Base-by-base conservation (phyloP, 1,140 invertebrate genomes). In the Himalopsyche phryganea region DNA sequence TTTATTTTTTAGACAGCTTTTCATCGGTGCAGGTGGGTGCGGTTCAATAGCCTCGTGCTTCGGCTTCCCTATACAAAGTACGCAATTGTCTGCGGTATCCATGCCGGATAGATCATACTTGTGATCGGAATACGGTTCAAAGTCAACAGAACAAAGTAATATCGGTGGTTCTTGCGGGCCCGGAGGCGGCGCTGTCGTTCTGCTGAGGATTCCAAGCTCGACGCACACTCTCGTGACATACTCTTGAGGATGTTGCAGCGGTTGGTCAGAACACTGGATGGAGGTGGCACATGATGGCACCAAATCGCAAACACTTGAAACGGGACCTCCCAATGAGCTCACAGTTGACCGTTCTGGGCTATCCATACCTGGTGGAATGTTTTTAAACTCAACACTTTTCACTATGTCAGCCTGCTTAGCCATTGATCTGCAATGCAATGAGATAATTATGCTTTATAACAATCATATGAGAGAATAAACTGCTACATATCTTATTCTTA, bases 391-490 rank as follows among this genome's bases (percentile, higher is more conserved):
- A 0, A 76, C 74, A 59, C 76, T 73, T 20, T 74, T 71, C 20
- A 78, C 74, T 38, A 78, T 78, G 52, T 77, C 76, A 5, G 76
- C 74, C 36, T 74, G 70, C 51, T 73, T 73, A 58, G 74, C 74
- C n/a, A 64, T 61, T 11, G 45, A 54, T 23, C 56, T 63, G 18
- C 19, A 60, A 55, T n/a, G n/a, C n/a, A 28, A 9, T 28, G 23
- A 5, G 3, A 9, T 28, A 28, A 28, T 28, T 28, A 28, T 28
- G 23, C 23, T n/a, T n/a, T n/a, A n/a, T n/a, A n/a, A n/a, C n/a
- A n/a, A n/a, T n/a, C n/a, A n/a, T n/a, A n/a, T n/a, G n/a, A n/a
- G n/a, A n/a, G n/a, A n/a, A n/a, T n/a, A n/a, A n/a, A n/a, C n/a
- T n/a, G n/a, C n/a, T n/a, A n/a, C n/a, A n/a, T n/a, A n/a, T n/a